Conservation (phyloP, 2,797 vertebrate genomes). For the Schizopygopsis pylzovi region DNA sequence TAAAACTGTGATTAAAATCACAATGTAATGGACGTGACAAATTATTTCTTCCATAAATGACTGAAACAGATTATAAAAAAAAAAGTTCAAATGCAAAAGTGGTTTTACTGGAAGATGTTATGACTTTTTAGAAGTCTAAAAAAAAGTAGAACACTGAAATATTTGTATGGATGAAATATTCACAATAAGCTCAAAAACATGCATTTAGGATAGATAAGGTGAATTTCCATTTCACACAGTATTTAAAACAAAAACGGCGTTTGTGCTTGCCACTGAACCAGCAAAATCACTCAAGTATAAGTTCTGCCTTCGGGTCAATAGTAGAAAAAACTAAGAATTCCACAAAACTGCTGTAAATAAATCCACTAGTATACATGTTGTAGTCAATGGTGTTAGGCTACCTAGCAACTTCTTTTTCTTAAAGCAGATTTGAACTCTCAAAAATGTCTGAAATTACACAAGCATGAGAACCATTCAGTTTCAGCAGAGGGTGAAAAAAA, state of each 20-base stretch:
- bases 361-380: constrained; percentile 37
- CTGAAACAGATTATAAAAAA: not conserved
- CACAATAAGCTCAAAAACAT: not conserved
- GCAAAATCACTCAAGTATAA: constrained; percentile 10
- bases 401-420: constrained; percentile 52
- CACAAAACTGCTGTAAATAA: constrained; percentile 48
- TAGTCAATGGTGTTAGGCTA: constrained; percentile 48
- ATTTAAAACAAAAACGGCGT: not conserved
- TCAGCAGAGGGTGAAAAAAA: constrained; percentile 26
- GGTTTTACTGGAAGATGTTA: not conserved
- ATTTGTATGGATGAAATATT: not conserved
- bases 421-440: constrained; percentile 27
- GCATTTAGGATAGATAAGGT: not conserved
- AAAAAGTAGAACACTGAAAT: not conserved
- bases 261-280: not conserved
- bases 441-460: constrained; percentile 45
- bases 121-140: not conserved
- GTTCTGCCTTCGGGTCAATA: not conserved
- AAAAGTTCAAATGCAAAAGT: not conserved
- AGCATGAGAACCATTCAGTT: constrained; percentile 35
- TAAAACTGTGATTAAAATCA: not conserved
- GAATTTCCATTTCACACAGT: not conserved
- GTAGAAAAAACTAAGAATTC: constrained; percentile 12
- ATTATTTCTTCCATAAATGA: not conserved
- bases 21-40: not conserved